Base-by-base conservation (phyloP, 2,797 vertebrate species). In the Cossypha caffra region DNA sequence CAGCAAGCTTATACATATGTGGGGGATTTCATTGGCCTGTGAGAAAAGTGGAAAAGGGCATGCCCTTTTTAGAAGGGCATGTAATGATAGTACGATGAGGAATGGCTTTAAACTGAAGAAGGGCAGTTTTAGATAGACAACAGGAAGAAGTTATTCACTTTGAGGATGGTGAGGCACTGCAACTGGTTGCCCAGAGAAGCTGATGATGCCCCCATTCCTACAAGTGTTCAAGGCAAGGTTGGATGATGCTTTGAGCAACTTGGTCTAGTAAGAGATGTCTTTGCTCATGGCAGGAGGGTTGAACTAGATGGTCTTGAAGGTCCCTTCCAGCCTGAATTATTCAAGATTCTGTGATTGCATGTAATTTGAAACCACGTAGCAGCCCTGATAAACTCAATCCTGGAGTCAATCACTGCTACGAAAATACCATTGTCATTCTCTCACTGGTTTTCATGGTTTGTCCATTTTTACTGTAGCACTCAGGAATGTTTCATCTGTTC, bases 1-100 rank as follows among this genome's bases (percentile, higher is more conserved):
- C 2, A 26, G 23, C 35, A 81, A 63, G 2, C 3, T 43, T 71
- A n/a, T 21, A 23, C 3, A 20, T 47, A 16, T 0, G 2, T 63
- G 23, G 31, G 26, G 4, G 4, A 16, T 8, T 66, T 78, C 45
- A 66, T 5, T n/a, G 16, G 8, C 17, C 11, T 51, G 8, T 26
- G 47, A 25, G 26, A 43, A 55, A 57, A 26, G 28, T 11, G 23
- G 48, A 28, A 67, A 67, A 69, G 26, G 16, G 3, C 23, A 23
- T 21, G 17, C 14, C 8, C 19, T 50, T 29, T 68, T 50, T 20
- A 29, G 16, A 75, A 33, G 19, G 26, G 5, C 16, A 6, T 8
- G 4, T 11, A 62, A 26, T 21, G 11, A 55, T 5, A n/a, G 16
- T 20, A 57, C 17, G 29, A 50, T 9, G 5, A 11, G 9, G 1